phyloP scores from a whole-genome alignment of 1,140 invertebrate species.

The Ceratoteleas bidentatus region DNA sequence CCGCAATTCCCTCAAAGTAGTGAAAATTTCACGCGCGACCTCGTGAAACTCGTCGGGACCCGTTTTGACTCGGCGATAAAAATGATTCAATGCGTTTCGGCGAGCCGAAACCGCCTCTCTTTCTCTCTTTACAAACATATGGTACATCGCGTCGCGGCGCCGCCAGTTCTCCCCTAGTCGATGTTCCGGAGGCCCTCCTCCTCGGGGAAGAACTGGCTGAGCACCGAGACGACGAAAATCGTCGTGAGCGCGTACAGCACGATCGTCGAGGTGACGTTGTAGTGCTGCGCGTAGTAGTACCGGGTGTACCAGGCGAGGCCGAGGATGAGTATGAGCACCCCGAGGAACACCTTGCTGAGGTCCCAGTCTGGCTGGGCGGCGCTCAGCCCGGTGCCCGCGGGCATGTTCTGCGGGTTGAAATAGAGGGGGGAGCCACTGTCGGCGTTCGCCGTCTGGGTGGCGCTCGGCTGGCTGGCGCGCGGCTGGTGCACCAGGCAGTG shows the following conservation, averaged over 20 bases:
- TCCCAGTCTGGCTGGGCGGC: conserved; percentile 80
- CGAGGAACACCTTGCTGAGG: conserved; percentile 81
- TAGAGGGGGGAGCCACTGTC: conserved; percentile 74
- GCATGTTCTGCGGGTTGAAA: conserved; percentile 74
- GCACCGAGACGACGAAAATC: conserved; percentile 82
- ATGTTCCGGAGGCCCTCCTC: conserved; percentile 78
- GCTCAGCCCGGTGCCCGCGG: conserved; percentile 75
- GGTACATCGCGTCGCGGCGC: too few species aligned
- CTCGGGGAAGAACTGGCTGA: conserved; percentile 81
- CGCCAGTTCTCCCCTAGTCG: conserved; percentile 49
- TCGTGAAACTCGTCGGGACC: too few species aligned
- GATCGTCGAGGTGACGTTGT: conserved; percentile 84
- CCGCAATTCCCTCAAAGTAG: too few species aligned
- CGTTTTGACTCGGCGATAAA: too few species aligned
- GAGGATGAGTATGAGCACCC: conserved; percentile 78
- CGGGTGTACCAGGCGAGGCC: conserved; percentile 84
- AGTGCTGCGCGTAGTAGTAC: conserved; percentile 84
- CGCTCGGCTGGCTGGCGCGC: conserved; percentile 69
- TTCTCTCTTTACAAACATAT: too few species aligned
- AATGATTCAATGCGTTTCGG: too few species aligned
- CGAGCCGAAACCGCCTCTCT: too few species aligned
- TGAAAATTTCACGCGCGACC: too few species aligned
- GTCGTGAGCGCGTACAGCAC: conserved; percentile 83
- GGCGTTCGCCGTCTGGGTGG: conserved; percentile 56
- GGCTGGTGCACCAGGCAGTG: conserved; percentile 90